A percentile compares a stretch with the other conserved stretches of the same genome.
phyloP scores from a whole-genome alignment of 2,113 vertebrate genomes.

The Papio anubis region DNA sequence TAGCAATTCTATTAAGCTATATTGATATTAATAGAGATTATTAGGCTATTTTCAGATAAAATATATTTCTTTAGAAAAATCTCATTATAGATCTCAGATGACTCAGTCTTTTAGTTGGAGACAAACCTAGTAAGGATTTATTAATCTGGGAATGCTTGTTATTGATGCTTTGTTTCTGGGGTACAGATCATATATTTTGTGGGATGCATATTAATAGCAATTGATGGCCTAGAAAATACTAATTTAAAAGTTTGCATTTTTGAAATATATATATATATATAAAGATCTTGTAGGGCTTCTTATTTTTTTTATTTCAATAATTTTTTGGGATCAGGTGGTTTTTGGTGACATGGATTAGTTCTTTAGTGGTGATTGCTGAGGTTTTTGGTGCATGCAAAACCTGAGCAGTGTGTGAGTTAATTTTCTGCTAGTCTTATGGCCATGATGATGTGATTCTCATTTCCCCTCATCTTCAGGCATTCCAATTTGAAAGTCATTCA shows the following conservation, averaged over 20 bases:
- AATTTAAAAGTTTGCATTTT: background rate
- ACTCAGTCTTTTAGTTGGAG: background rate
- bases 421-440: background rate
- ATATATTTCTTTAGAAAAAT: background rate
- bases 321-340: too few relatives aligned
- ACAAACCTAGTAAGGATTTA: background rate
- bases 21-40: background rate
- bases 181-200: background rate
- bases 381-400: too few relatives aligned
- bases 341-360: too few relatives aligned
- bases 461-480: background rate
- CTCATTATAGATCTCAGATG: background rate
- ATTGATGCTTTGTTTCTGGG: background rate
- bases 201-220: background rate
- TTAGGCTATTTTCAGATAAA: background rate
- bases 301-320: background rate
- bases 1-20: background rate
- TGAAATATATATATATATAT: background rate
- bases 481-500: background rate
- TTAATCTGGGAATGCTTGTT: background rate
- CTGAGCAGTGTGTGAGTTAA: background rate
- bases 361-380: too few relatives aligned
- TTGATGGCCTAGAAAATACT: background rate
- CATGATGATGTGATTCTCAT: background rate
- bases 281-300: background rate